Evolutionary conservation across 2,113 vertebrate species (phyloP), one percentile per base, ranked within the genome.

Genomic region (Silurus meridionalis): DNA sequence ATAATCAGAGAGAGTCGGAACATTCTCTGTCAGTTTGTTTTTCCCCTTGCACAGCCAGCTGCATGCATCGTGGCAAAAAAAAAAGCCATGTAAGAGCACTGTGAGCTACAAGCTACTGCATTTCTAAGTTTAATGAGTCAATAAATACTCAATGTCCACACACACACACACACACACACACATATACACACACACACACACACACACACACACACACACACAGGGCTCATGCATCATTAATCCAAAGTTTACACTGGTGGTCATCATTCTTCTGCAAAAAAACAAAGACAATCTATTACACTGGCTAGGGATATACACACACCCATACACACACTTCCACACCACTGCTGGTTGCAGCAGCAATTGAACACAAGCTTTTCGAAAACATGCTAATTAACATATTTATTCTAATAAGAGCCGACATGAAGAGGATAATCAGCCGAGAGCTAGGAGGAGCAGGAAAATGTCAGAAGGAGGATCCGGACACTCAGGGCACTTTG

Each of bases 141-240:
- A 78, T 83, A 87, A 83, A 77, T 48, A 83, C 25, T 25, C 46
- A 64, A 75, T 77, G 85, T 55, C 15, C 86, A 46, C 69, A 55
- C 61, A 55, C 37, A 37, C 37, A 37, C 37, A 37, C 37, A 37
- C 37, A 37, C 37, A 37, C 37, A 37, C 37, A 37, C 37, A 37
- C 37, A 37, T 2, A 37, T 2, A 37, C 37, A 37, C 37, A 37
- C 37, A 37, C 37, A 37, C 37, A 37, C 37, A 37, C 37, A 37
- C 37, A 37, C 37, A 37, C 37, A 37, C 37, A 37, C 37, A 37
- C 37, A 37, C 37, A 37, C 37, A 37, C 37, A 37, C 37, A 37
- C 37, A 15, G 57, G 23, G 52, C 50, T 67, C 4, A 81, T 57
- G 74, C 50, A 57, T 25, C 84, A 50, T 23, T 63, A 48, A 64